Evolutionary conservation across 2,797 vertebrate genomes (phyloP).

Genomic region (Schizopygopsis malacanthus): DNA sequence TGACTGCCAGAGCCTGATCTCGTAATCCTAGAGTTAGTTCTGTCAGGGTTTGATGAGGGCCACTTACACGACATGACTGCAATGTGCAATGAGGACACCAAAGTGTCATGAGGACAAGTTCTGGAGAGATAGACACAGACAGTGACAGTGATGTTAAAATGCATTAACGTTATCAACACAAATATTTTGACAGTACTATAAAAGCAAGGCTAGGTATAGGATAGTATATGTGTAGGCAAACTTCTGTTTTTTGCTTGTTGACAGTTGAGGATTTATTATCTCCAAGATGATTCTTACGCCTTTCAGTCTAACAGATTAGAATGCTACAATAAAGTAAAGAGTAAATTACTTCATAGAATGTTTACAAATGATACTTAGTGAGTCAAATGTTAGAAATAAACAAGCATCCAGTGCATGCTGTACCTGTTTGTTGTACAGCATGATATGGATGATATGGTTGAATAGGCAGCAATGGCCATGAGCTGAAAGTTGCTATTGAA

Average conservation of each 20-base stretch:
- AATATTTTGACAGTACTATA: background rate
- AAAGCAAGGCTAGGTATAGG: background rate
- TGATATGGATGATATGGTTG: slow-evolving; percentile 70
- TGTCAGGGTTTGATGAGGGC: background rate
- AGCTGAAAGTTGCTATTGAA: slow-evolving; percentile 71
- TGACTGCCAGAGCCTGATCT: slow-evolving; percentile 2
- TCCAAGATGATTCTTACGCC: slow-evolving; percentile 70
- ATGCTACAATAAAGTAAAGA: background rate
- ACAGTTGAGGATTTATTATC: slow-evolving; percentile 71
- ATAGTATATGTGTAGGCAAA: background rate
- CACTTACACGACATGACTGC: background rate
- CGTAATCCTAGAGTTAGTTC: slow-evolving; percentile 32
- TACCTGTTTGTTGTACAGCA: slow-evolving; percentile 83
- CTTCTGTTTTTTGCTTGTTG: slow-evolving; percentile 66
- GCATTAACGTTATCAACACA: background rate
- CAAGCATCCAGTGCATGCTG: background rate
- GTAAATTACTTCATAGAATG: background rate
- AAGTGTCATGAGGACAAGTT: background rate
- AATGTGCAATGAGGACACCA: background rate
- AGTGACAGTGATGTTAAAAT: background rate
- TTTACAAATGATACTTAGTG: background rate
- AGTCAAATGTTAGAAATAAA: background rate
- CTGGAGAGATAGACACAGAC: background rate
- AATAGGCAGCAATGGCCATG: slow-evolving; percentile 82
- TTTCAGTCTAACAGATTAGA: slow-evolving; percentile 32